A percentile compares a stretch with the other conserved stretches of the same genome.
phyloP scores from a whole-genome alignment of 2,888 invertebrate genomes.

The Drosophila longiperda region DNA sequence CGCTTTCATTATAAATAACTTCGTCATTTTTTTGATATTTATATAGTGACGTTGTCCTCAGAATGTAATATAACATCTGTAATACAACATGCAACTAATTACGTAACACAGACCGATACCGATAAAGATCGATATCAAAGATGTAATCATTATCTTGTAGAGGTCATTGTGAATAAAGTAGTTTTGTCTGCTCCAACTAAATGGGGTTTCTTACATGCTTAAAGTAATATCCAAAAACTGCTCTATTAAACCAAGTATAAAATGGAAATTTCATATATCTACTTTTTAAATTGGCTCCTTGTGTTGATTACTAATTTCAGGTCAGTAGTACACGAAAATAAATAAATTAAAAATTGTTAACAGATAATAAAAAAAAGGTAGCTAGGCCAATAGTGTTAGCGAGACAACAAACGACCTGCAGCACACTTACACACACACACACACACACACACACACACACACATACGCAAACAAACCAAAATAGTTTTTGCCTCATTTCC shows the following conservation, averaged over 20 bases:
- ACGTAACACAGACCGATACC: background rate
- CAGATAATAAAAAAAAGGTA: background rate
- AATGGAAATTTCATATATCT: background rate
- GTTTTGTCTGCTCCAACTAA: background rate
- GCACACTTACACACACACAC: slow-evolving; percentile 45
- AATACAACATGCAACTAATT: background rate
- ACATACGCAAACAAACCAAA: slow-evolving; percentile 31
- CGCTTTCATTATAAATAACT: too few relatives aligned
- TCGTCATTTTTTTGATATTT: background rate
- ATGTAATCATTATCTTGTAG: background rate
- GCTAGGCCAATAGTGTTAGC: slow-evolving; percentile 36
- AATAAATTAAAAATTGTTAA: slow-evolving; percentile 3
- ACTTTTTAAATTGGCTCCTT: background rate
- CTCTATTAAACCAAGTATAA: background rate
- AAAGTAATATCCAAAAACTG: background rate
- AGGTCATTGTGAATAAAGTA: background rate
- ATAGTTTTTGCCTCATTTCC: slow-evolving; percentile 30
- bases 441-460: slow-evolving; percentile 33
- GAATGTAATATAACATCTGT: background rate
- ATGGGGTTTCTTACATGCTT: background rate
- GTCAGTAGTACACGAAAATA: background rate
- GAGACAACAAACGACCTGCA: slow-evolving; percentile 32
- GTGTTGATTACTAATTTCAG: background rate
- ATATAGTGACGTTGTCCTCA: background rate
- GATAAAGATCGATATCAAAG: background rate